Evolutionary conservation across 2,113 vertebrate species (phyloP).

Genomic region (Castor canadensis): DNA sequence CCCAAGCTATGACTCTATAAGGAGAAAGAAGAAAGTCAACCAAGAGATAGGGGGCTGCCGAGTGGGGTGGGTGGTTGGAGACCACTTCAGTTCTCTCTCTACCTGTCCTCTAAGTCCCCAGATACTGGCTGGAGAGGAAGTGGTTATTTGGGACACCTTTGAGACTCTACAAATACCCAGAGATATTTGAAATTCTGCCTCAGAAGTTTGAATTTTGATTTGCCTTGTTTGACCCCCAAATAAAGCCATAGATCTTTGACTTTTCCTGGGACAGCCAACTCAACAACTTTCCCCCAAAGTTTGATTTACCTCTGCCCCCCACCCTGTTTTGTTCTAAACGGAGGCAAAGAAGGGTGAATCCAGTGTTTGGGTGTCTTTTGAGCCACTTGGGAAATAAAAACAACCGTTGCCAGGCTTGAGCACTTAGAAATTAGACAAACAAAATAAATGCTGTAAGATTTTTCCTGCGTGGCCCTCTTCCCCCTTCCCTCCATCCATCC

Average conservation of each 20-base stretch:
- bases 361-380: neutral
- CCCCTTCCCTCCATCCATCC: neutral
- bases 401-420: constrained; percentile 46
- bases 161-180: neutral
- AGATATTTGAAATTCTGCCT: neutral
- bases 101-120: neutral
- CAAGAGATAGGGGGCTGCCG: neutral
- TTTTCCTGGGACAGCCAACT: neutral
- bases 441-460: neutral
- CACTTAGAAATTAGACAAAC: neutral
- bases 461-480: neutral
- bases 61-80: neutral
- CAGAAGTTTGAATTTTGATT: fast-evolving
- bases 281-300: neutral
- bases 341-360: neutral
- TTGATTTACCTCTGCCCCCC: neutral
- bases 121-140: neutral
- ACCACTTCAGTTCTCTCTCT: neutral
- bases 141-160: fast-evolving
- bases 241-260: neutral
- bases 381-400: neutral
- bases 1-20: neutral
- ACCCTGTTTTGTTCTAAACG: neutral
- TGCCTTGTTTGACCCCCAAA: neutral
- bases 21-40: neutral